Evolutionary conservation across 2,797 vertebrate genomes (phyloP).

Genomic region (Numenius phaeopus): DNA sequence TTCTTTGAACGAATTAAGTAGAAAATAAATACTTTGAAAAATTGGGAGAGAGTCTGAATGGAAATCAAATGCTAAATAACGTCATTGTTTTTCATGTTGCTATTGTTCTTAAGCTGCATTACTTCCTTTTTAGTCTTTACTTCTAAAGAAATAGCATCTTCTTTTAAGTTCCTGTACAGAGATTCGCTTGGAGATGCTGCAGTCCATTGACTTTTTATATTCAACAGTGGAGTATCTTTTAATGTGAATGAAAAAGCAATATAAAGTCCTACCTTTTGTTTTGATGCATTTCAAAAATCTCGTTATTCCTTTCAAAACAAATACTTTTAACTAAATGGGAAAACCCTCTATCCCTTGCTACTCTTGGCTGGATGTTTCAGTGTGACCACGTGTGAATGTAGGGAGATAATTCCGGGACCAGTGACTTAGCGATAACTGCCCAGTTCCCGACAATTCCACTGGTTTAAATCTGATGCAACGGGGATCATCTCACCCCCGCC

Average conservation of each 20-base stretch:
- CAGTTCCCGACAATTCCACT: background rate
- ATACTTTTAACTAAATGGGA: background rate
- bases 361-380: background rate
- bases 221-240: background rate
- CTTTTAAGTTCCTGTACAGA: background rate
- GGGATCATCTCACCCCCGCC: background rate
- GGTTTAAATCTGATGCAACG: background rate
- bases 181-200: background rate
- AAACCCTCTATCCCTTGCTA: background rate
- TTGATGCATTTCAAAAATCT: background rate
- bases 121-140: background rate
- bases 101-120: background rate
- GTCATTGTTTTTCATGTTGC: background rate
- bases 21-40: conserved; percentile 27
- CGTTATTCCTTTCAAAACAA: background rate
- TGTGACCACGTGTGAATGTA: background rate
- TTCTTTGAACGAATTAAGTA: conserved; percentile 47
- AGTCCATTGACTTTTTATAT: background rate
- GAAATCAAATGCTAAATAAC: background rate
- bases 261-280: background rate
- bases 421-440: background rate
- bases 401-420: background rate
- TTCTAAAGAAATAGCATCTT: background rate
- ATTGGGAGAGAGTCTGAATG: background rate
- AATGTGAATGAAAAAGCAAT: background rate